Conservation (phyloP, 2,888 invertebrate genomes). For the Polymixis flavicincta region DNA sequence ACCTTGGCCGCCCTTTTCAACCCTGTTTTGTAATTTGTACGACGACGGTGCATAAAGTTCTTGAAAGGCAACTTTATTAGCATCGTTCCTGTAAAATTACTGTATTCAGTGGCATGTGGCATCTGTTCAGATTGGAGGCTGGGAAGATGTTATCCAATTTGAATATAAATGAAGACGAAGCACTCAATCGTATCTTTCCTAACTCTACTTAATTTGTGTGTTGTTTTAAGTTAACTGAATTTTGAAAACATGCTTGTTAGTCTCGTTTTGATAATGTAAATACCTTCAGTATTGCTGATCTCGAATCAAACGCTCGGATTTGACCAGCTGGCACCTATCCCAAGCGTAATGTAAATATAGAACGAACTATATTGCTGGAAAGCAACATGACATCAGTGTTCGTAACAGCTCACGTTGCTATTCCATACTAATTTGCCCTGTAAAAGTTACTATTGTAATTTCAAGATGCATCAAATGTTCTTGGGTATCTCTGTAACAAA, state of each 20-base stretch:
- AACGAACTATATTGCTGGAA: slow-evolving; percentile 82
- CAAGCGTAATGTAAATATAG: slow-evolving; percentile 84
- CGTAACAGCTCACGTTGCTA: slow-evolving; percentile 69
- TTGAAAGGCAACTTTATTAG: slow-evolving; percentile 33
- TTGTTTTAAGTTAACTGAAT: neutral
- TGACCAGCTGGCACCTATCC: slow-evolving; percentile 85
- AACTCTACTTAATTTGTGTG: neutral
- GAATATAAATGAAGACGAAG: slow-evolving; percentile 37
- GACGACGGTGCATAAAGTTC: slow-evolving; percentile 20
- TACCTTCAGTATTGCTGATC: slow-evolving; percentile 63
- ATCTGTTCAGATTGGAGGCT: slow-evolving; percentile 22
- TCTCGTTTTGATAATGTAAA: slow-evolving; percentile 53
- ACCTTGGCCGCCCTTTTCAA: slow-evolving; percentile 18
- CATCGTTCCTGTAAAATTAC: slow-evolving; percentile 33
- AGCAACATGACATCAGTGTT: slow-evolving; percentile 79
- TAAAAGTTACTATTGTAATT: slow-evolving; percentile 58
- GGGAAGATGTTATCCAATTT: slow-evolving; percentile 23
- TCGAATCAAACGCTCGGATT: slow-evolving; percentile 70
- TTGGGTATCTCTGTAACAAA: slow-evolving; percentile 10
- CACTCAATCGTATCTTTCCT: slow-evolving; percentile 2
- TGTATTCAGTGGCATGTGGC: slow-evolving; percentile 27
- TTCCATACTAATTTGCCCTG: slow-evolving; percentile 50
- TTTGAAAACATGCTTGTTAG: slow-evolving; percentile 17
- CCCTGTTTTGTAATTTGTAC: slow-evolving; percentile 30
- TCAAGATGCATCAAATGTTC: neutral